Base-by-base conservation (phyloP, 1,140 invertebrate species). In the Cotesia chilonis region DNA sequence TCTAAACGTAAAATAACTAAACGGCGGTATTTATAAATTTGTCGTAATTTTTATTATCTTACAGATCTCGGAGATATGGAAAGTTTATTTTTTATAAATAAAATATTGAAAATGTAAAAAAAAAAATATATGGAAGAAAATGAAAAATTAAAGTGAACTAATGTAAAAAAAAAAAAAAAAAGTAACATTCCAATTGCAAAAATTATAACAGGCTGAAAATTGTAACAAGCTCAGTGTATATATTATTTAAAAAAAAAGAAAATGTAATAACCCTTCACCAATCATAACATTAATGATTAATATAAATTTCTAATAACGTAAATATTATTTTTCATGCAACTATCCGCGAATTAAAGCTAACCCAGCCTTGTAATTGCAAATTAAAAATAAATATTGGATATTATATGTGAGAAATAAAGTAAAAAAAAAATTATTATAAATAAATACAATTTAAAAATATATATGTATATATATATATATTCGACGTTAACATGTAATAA, bases 401-500 rank as follows among this genome's bases (percentile, higher is more conserved):
- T 78, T 80, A 72, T 80, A 79, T 67, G 72, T 74, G 10, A 79
- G 78, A 78, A 71, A 61, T 76, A 80, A 80, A 57, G 36, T 28
- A 28, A 28, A 28, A 28, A 28, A 28, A 28, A 47, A 10, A 47
- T 47, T 9, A 47, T 7, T 47, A 47, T 47, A 47, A 47, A 47
- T 47, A 47, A 47, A 47, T 47, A 47, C 41, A 47, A 6, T 47
- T 47, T 9, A 47, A 47, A 47, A 47, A 47, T 47, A 47, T 63
- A 73, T 73, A 68, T 74, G 71, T 69, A 67, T 75, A 66, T 75
- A 66, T 75, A 78, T 76, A 79, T 76, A 77, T 80, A 82, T 80
- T 81, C 79, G 81, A 82, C 78, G 81, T 83, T 83, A 83, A 78
- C 5, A 47, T 81, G 76, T 83, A 83, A 81, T 83, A 83, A 82